Base-by-base conservation (phyloP, 2,113 vertebrate genomes). In the Lichenostomus cassidix region DNA sequence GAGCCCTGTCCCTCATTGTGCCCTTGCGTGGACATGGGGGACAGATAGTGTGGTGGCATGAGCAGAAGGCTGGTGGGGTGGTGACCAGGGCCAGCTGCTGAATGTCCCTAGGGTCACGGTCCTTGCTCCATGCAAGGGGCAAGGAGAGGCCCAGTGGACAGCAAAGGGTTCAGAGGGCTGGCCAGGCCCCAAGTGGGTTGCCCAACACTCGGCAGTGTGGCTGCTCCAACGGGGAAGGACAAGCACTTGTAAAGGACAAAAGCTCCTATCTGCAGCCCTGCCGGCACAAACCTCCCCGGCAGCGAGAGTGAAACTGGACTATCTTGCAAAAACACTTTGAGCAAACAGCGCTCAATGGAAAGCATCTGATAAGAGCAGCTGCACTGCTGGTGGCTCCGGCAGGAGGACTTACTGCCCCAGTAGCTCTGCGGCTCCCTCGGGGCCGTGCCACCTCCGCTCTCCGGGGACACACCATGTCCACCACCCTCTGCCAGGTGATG, bases 301-400 rank as follows among this genome's bases (percentile, higher is more conserved):
- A 87, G 74, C 2, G 23, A 95, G 96, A 98, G 95, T 85, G 98
- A 98, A 98, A 98, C 98, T 81, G 92, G 93, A 89, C 97, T 98
- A 98, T 98, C 98, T 98, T 98, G 98, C 97, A 97, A 98, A 98
- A 98, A 98, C 98, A 98, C 79, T 62, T 93, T 97, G 96, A 98
- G 97, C 97, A 98, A 98, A 98, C 95, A 53, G 46, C 5, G 5
- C 91, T 95, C 31, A 78, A 89, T 82, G 95, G 91, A 95, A 97
- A 94, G 91, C 93, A 86, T 97, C 96, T 97, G 98, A 98, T 97
- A 96, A 97, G 96, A 46, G 79, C 73, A 11, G 90, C 93, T 67
- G 95, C 78, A 9, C 20, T 82, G 52, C 37, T 95, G 92, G 90
- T 62, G 49, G 76, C 67, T 73, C 63, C 35, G 89, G 77, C 87